Percentiles rank a stretch among this genome's conserved stretches.
Evolutionary conservation across 2,797 vertebrate species (phyloP).

Genomic region (Allobates femoralis): DNA sequence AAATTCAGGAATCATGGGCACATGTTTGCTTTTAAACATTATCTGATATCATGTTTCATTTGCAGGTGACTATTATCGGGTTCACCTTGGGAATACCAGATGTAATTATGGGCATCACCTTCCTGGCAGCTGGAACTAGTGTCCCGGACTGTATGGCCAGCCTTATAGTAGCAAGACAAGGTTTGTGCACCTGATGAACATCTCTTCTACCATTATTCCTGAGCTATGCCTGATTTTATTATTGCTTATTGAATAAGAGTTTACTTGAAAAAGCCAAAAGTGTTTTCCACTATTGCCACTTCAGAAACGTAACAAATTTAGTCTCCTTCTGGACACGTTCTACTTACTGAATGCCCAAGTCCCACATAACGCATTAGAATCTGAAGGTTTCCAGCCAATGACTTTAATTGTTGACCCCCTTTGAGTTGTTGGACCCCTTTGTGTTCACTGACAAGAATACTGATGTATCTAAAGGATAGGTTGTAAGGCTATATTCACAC

Average conservation of each 20-base stretch:
- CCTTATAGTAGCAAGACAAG: constrained; percentile 95
- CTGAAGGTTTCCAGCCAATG: not conserved
- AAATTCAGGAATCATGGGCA: not conserved
- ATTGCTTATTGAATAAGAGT: not conserved
- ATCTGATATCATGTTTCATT: constrained; percentile 28
- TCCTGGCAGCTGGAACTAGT: constrained; percentile 95
- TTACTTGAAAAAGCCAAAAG: not conserved
- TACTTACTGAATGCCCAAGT: not conserved
- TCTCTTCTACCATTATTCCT: not conserved
- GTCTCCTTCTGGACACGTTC: not conserved
- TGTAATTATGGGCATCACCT: constrained; percentile 98
- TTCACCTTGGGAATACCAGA: constrained; percentile 95
- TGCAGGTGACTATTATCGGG: constrained; percentile 92
- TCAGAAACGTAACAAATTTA: not conserved
- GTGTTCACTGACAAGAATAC: too few species aligned
- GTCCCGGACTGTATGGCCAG: constrained; percentile 98
- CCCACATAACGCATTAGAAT: not conserved
- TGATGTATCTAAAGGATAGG: too few species aligned
- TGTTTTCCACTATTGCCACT: not conserved
- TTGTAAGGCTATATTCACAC: too few species aligned
- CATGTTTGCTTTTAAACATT: not conserved
- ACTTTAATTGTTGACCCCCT: too few species aligned
- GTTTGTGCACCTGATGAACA: constrained; percentile 70
- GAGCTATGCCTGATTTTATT: not conserved
- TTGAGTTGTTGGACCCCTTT: too few species aligned